phyloP scores from a whole-genome alignment of 1,140 invertebrate genomes.

The Nomia melanderi region DNA sequence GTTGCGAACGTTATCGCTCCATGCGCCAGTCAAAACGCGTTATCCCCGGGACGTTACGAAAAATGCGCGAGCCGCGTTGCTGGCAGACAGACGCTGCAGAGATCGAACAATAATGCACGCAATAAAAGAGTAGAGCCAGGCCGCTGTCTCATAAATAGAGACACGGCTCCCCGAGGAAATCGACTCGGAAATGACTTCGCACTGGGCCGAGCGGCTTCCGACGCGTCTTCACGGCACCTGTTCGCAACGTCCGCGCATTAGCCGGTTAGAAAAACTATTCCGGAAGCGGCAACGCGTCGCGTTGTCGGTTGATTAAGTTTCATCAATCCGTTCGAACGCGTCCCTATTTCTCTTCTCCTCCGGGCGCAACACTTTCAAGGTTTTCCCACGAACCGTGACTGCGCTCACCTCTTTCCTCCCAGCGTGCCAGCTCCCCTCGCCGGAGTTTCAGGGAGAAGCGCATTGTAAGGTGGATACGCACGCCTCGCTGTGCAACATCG shows the following conservation, averaged over 20 bases:
- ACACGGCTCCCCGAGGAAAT: too few relatives aligned
- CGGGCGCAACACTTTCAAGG: slow-evolving; percentile 17
- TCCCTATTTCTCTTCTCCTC: neutral
- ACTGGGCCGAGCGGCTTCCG: neutral
- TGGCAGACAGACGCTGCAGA: too few relatives aligned
- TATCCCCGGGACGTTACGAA: too few relatives aligned
- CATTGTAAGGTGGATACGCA: too few relatives aligned
- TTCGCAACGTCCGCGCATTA: neutral
- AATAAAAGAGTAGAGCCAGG: too few relatives aligned
- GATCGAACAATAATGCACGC: too few relatives aligned
- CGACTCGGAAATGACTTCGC: too few relatives aligned
- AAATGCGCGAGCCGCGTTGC: too few relatives aligned
- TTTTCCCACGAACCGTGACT: slow-evolving; percentile 38
- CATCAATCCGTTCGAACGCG: slow-evolving; percentile 17
- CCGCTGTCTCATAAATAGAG: too few relatives aligned
- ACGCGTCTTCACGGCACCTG: neutral
- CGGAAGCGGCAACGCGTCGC: neutral
- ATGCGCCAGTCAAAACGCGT: too few relatives aligned
- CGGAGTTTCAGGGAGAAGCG: neutral
- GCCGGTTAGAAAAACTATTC: neutral
- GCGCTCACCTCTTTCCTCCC: slow-evolving; percentile 21
- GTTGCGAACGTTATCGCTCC: too few relatives aligned
- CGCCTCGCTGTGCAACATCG: neutral
- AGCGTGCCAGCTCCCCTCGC: neutral
- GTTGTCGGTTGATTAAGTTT: slow-evolving; percentile 15